phyloP scores from a whole-genome alignment of 2,888 invertebrate genomes.

The Mamestra brassicae region DNA sequence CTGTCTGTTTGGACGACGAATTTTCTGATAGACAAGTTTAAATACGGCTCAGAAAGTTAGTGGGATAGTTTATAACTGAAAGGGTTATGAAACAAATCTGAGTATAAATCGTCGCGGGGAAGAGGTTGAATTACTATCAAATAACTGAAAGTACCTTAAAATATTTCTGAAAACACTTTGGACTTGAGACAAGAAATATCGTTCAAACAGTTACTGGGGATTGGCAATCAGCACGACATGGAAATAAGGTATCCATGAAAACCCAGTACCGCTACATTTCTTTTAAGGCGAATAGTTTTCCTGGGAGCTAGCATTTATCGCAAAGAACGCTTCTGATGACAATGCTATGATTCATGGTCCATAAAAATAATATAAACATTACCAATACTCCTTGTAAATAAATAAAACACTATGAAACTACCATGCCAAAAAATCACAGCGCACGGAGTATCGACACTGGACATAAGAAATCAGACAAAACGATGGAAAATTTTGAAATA shows the following conservation, averaged over 20 bases:
- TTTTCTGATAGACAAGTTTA: constrained; percentile 8
- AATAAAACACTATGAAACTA: constrained; percentile 1
- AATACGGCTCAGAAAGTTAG: constrained; percentile 15
- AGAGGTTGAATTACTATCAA: not conserved
- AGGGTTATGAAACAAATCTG: not conserved
- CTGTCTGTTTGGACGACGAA: not conserved
- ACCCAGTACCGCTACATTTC: not conserved
- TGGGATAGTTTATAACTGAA: not conserved
- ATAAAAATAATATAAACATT: not conserved
- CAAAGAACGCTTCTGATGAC: not conserved
- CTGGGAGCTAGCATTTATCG: not conserved
- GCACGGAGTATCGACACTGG: not conserved
- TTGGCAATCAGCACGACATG: too few relatives aligned
- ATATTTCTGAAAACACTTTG: too few relatives aligned
- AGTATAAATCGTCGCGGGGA: too few relatives aligned
- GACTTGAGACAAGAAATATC: too few relatives aligned
- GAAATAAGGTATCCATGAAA: not conserved
- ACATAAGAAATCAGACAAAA: not conserved
- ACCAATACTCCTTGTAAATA: constrained; percentile 1
- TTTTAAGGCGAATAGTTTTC: not conserved
- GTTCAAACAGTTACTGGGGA: too few relatives aligned
- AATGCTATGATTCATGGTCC: not conserved
- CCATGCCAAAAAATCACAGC: not conserved
- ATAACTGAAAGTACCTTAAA: too few relatives aligned
- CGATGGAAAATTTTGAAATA: constrained; percentile 5